Evolutionary conservation across 2,888 invertebrate species (phyloP).

Genomic region (Clepsis dumicolana): DNA sequence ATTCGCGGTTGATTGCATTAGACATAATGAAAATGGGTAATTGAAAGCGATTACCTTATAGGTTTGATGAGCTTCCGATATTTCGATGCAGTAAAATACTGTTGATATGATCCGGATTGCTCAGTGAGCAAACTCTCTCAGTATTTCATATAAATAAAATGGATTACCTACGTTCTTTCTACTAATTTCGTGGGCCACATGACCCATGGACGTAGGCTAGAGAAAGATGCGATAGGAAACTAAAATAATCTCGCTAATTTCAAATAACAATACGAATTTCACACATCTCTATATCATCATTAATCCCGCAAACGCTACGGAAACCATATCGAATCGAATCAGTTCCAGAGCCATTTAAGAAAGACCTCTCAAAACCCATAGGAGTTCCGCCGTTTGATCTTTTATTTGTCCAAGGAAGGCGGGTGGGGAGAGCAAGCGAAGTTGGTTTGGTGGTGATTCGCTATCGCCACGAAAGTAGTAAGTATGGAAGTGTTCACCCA

Average conservation of each 20-base stretch:
- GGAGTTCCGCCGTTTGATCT: slow-evolving; percentile 28
- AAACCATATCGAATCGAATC: slow-evolving; percentile 74
- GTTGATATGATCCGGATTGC: too few relatives aligned
- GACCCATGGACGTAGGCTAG: too few relatives aligned
- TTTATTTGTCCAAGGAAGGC: slow-evolving; percentile 41
- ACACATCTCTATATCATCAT: slow-evolving; percentile 72
- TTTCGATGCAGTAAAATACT: too few relatives aligned
- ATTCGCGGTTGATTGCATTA: too few relatives aligned
- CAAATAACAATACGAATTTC: slow-evolving; percentile 51
- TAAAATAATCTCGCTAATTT: slow-evolving; percentile 33
- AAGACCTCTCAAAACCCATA: slow-evolving; percentile 50
- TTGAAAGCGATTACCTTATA: too few relatives aligned
- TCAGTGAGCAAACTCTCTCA: too few relatives aligned
- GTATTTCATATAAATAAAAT: too few relatives aligned
- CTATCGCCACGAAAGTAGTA: slow-evolving; percentile 73
- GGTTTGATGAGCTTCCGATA: too few relatives aligned
- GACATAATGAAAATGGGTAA: too few relatives aligned
- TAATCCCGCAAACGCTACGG: slow-evolving; percentile 70
- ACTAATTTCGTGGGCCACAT: too few relatives aligned
- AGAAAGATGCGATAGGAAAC: too few relatives aligned
- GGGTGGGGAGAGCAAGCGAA: slow-evolving; percentile 52
- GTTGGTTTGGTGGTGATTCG: slow-evolving; percentile 65
- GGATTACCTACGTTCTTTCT: too few relatives aligned
- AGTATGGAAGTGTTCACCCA: slow-evolving; percentile 79
- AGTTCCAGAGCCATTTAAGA: slow-evolving; percentile 57